Evolutionary conservation across 2,888 invertebrate species (phyloP), one percentile per base, ranked within the genome.

Genomic region (Macrostomum cliftonense): DNA sequence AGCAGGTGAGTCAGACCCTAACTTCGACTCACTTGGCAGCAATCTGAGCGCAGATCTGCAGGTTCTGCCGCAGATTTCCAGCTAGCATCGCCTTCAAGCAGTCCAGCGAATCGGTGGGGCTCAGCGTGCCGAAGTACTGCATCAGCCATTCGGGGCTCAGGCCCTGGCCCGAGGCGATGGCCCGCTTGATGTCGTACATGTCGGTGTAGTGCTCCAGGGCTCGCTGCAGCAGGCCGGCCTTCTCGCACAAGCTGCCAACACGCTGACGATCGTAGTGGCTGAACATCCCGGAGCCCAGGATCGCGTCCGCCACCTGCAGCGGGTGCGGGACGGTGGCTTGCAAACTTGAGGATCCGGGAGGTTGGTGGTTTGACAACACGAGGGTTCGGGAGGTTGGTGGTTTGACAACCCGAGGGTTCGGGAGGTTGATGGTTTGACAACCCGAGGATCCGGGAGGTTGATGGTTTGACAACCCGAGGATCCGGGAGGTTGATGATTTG

Each of bases 141-240:
- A 99, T 91, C 55, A 97, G 74, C 97, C 97, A 97, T 68, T 97
- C 97, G 13, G 87, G 83, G 53, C 88, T 87, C 13, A 95, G 74
- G 17, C 93, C 75, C 65, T 93, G 93, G 0, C 93, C 93, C 71
- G 97, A 93, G 0, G 97, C 95, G 50, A 97, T 93, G 19, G 97
- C 95, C 51, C 97, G 77, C 72, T 97, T 97, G 65, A 97, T 99
- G 71, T 99, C 97, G 68, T 97, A 99, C 59, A 99, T 74, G 73
- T 97, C 97, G 55, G 95, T 97, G 73, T 97, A 97, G 70, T 99
- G 95, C 66, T 97, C 97, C 43, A 97, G 74, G 28, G 97, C 97
- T 55, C 73, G 63, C 71, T 99, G 97, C 59, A 95, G 71, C 5
- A 97, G 76, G 0, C 95, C 95, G 12, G 95, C 93, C 74, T 99